Evolutionary conservation across 2,888 invertebrate species (phyloP), one percentile per base, ranked within the genome.

Genomic region (Caenorhabditis imperialis): DNA sequence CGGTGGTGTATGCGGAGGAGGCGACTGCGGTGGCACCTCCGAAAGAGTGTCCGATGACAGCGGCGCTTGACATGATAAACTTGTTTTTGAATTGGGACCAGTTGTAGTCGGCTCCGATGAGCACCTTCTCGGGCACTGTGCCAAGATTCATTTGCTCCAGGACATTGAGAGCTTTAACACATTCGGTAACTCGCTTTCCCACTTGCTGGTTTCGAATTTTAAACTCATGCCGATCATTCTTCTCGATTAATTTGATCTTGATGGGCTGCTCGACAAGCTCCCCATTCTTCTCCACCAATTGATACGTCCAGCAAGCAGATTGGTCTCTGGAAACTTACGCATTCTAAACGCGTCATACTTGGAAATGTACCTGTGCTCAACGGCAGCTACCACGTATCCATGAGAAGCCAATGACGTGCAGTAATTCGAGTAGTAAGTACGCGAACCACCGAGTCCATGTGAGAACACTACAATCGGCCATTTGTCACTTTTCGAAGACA

Each of bases 41-140:
- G 88, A 92, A 92, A 0, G 92, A 92, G 87, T 92, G 92, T 2
- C 92, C 92, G 81, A 91, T 90, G 72, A 92, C 89, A 1, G 90
- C 88, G 3, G 83, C 78, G 27, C 77, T 72, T 10, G 71, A 48
- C 35, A 87, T 71, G 48, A 81, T 79, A 18, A 86, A 67, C 20
- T 53, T 55, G 37, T 67, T 62, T 85, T 89, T 89, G 74, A 89
- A 89, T 72, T 88, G 89, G 23, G 81, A 82, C 65, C 88, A 88
- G 62, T 89, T 87, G 71, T 88, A 89, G 40, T 88, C 85, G 18
- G 86, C 79, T 35, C 88, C 88, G 35, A 88, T 81, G 22, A 88
- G 80, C 50, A 86, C 78, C 30, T 74, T 79, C 22, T 81, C 72
- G 1, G 78, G 77, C 82, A 88, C 70, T 79, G 82, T 20, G 12